These are phyloP conservation scores for Adelphocoris suturalis DNA, from an alignment of 2,888 invertebrate genomes.

Conservation along the genomic window DNA sequence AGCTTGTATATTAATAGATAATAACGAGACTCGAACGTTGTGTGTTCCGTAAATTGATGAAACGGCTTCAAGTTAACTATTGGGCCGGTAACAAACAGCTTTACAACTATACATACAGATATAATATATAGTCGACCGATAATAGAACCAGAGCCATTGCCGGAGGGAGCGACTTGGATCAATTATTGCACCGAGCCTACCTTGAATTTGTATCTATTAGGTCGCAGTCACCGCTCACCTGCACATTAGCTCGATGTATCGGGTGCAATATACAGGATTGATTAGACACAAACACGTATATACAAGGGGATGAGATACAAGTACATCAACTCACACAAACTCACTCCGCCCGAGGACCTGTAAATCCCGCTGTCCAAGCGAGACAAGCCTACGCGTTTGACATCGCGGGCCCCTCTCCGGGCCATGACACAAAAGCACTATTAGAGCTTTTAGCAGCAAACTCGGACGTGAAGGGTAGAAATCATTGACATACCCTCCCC, in stretches of 20 bases:
- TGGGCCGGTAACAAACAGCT: too few relatives aligned
- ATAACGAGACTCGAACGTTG: too few relatives aligned
- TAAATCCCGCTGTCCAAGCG: conserved; percentile 31
- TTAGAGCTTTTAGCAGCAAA: conserved; percentile 56
- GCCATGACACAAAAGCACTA: conserved; percentile 57
- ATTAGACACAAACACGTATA: background rate
- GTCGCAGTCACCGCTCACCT: conserved; percentile 1
- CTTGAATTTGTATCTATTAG: conserved; percentile 25
- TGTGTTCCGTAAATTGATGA: too few relatives aligned
- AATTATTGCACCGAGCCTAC: conserved; percentile 5
- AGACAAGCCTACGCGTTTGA: conserved; percentile 48
- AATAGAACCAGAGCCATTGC: background rate
- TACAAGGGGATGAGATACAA: too few relatives aligned
- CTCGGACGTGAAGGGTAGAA: conserved; percentile 17
- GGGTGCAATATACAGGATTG: conserved; percentile 32
- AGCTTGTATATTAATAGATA: too few relatives aligned
- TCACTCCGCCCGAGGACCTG: background rate
- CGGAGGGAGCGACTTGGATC: conserved; percentile 4
- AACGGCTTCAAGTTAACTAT: too few relatives aligned
- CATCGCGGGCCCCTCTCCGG: background rate
- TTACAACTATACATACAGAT: too few relatives aligned
- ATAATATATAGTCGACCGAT: background rate
- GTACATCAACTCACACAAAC: background rate
- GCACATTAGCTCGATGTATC: conserved; percentile 25
- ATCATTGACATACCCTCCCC: background rate